Evolutionary conservation across 2,113 vertebrate species (phyloP).

Genomic region (Sinocyclocheilus maitianheensis): DNA sequence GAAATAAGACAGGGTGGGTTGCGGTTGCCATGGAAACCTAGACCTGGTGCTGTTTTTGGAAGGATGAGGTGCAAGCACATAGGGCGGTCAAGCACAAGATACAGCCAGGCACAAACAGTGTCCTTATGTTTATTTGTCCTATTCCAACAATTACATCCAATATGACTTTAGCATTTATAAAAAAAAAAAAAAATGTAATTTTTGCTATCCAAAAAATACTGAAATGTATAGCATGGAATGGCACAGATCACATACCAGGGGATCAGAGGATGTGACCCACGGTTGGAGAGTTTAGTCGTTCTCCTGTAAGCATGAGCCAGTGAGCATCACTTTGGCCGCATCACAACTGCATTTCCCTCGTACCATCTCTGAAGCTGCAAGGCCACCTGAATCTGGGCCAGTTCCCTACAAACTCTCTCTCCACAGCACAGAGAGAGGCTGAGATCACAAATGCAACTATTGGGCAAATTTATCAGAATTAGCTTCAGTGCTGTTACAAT

Average conservation of each 20-base stretch:
- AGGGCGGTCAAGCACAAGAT: conserved; percentile 41
- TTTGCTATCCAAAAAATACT: not conserved
- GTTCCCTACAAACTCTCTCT: not conserved
- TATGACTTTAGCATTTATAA: not conserved
- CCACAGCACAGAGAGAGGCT: not conserved
- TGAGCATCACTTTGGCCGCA: conserved; percentile 29
- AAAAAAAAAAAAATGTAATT: not conserved
- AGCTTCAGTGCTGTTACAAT: not conserved
- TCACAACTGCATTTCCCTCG: conserved; percentile 30
- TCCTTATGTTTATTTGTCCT: conserved; percentile 23
- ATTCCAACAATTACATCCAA: conserved; percentile 5
- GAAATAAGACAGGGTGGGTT: conserved; percentile 29
- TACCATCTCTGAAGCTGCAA: conserved; percentile 44
- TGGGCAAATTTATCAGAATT: conserved; percentile 7
- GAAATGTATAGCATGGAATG: not conserved
- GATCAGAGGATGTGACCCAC: not conserved
- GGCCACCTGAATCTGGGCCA: conserved; percentile 43
- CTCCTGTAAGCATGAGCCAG: conserved; percentile 5
- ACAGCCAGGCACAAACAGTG: conserved; percentile 37
- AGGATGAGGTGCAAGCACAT: conserved; percentile 36
- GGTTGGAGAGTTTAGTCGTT: conserved; percentile 2
- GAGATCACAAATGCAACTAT: not conserved
- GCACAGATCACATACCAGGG: not conserved
- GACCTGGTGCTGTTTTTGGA: conserved; percentile 31
- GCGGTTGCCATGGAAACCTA: conserved; percentile 49